Base-by-base conservation (phyloP, 1,140 invertebrate species). In the Meloidogyne chitwoodi region DNA sequence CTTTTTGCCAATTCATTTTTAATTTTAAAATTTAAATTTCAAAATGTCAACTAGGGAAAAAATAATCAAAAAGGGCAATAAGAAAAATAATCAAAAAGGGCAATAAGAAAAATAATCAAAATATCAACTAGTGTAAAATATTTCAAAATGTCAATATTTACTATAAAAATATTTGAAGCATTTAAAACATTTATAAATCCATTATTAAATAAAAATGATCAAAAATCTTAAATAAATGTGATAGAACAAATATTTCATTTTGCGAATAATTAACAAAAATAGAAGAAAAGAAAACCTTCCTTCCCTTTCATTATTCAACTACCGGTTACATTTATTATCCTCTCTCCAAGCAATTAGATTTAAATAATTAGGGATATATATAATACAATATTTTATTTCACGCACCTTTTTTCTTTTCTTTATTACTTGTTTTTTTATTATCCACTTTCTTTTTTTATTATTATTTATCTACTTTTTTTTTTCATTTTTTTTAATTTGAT, bases 271-370 rank as follows among this genome's bases (percentile, higher is more conserved):
- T 56, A 56, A 22, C 48, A 56, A 41, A 41, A 38, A 38, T 38
- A 38, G 10, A 38, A 38, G 6, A 6, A 3, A 31, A 38, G 10
- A 3, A 2, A 2, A 19, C n/a, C 12, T 48, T 27, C 29, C 16
- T 38, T 41, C 16, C 27, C 31, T 69, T 69, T 24, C 14, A 44
- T 56, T 69, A 56, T 69, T 69, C 68, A 44, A 56, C 68, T 29
- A 61, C 68, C 61, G 65, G 65, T 67, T 44, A 24, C 27, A 44
- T 27, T 70, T 14, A 44, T 26, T 70, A 44, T 70, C 19, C 31
- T 48, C 12, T 41, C 16, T 68, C 66, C 34, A 56, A 56, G 19
- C 48, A 56, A 56, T 56, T 56, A n/a, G 48, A 56, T 56, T 56
- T 56, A 56, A 56, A n/a, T 56, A 56, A 56, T 56, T 56, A n/a